Base-by-base conservation (phyloP, 2,797 vertebrate genomes). In the Chelon labrosus region DNA sequence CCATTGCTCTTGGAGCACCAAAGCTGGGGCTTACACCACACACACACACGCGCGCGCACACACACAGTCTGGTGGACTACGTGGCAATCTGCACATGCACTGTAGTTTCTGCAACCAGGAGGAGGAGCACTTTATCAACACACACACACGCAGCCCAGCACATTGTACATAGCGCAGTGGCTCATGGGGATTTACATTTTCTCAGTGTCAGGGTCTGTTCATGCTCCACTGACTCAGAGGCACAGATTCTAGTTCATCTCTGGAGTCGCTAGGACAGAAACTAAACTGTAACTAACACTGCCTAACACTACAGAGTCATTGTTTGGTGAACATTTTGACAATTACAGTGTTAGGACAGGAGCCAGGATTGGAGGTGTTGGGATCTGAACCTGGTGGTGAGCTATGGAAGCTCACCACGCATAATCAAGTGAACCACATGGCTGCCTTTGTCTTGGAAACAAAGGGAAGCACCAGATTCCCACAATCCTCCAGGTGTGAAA, bases 81-180 rank as follows among this genome's bases (percentile, higher is more conserved):
- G 95, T 95, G 95, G 94, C 95, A 94, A 70, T 92, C 83, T 76
- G 88, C 91, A 90, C 81, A 85, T 85, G 73, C 86, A 81, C 78
- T 76, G 60, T 35, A 66, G 82, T 59, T 85, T 81, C 80, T 64
- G 77, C 54, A 83, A 82, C 84, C 78, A 81, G 88, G 75, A 91
- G 93, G 91, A 88, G 94, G 91, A 91, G 92, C 79, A 10, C 55
- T 84, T 81, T 71, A 75, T 78, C 75, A 60, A 56, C 65, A 79
- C 71, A 27, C 57, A 35, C 56, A 22, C 22, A 22, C 22, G 22
- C 31, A 35, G 31, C 3, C 77, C 81, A 83, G 71, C 64, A 38
- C 76, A 74, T 73, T 81, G 87, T 80, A 85, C 79, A 73, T 84
- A 72, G 60, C 63, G 61, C 27, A 20, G 66, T 59, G 65, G 61